These are phyloP conservation scores for Sarcophaga bullata DNA, from an alignment of 1,140 invertebrate genomes.

Conservation along the genomic window DNA sequence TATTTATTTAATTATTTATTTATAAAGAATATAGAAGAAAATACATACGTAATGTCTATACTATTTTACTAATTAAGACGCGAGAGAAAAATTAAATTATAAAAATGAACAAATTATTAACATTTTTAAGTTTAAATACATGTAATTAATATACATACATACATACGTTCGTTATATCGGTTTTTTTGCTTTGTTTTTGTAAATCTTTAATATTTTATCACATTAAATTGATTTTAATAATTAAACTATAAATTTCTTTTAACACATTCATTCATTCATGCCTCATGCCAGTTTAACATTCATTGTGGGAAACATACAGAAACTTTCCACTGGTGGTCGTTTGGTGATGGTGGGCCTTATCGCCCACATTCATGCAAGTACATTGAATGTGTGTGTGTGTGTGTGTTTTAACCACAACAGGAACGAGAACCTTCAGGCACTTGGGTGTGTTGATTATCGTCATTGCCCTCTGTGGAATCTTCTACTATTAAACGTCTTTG, in stretches of 20 bases:
- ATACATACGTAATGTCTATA: background rate
- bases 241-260: background rate
- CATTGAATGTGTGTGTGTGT: too few species aligned
- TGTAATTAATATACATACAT: constrained; percentile 1
- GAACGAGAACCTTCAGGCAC: constrained; percentile 49
- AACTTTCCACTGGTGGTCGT: too few species aligned
- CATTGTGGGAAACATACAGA: too few species aligned
- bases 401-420: constrained; percentile 59
- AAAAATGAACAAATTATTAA: constrained; percentile 12
- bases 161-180: background rate
- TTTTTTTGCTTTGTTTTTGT: background rate
- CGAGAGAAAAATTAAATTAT: background rate
- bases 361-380: background rate
- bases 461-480: constrained; percentile 70
- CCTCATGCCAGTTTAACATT: too few species aligned
- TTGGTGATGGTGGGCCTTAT: background rate
- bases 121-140: background rate
- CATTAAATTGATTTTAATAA: constrained; percentile 14
- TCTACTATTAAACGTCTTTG: constrained; percentile 54
- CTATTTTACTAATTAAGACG: background rate
- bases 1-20: too few species aligned
- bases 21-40: too few species aligned
- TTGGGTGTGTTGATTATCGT: constrained; percentile 50
- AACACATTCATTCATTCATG: background rate
- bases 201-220: background rate